These are phyloP conservation scores for Augiades crinisus DNA, from an alignment of 2,888 invertebrate genomes.

Conservation along the genomic window DNA sequence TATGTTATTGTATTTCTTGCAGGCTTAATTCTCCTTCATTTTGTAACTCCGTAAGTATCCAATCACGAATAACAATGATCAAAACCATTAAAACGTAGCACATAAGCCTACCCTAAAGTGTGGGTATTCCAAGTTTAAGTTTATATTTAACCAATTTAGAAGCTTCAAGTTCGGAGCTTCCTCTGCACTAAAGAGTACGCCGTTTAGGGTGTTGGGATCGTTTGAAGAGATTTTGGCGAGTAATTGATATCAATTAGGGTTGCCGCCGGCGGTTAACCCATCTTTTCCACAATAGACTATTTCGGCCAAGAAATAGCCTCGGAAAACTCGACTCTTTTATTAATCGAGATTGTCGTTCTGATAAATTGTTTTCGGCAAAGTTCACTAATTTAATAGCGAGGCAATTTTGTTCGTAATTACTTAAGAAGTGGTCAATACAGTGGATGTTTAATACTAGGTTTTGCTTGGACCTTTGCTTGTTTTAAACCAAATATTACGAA, in stretches of 20 bases:
- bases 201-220: conserved; percentile 27
- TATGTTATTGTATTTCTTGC: no score
- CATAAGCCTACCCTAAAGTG: background rate
- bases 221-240: conserved; percentile 32
- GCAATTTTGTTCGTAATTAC: conserved; percentile 13
- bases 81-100: background rate
- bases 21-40: no score
- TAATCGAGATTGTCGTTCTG: conserved; percentile 48
- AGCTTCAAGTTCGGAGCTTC: conserved; percentile 10
- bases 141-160: conserved; percentile 9
- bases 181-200: conserved; percentile 26
- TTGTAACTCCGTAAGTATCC: background rate
- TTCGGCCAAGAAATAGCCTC: conserved; percentile 48
- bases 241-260: conserved; percentile 73
- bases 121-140: conserved; percentile 1
- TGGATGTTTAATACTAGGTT: no score
- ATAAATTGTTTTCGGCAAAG: conserved; percentile 47
- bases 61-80: background rate
- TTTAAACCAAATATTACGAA: background rate
- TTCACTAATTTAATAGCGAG: conserved; percentile 16
- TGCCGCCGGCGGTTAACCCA: conserved; percentile 49
- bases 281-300: conserved; percentile 53
- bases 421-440: no score
- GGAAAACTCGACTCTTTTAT: conserved; percentile 43
- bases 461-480: background rate